These are phyloP conservation scores for Apostichopus leukothele DNA, from an alignment of 53 echinoderm and acorn worm genomes.

Conservation along the genomic window DNA sequence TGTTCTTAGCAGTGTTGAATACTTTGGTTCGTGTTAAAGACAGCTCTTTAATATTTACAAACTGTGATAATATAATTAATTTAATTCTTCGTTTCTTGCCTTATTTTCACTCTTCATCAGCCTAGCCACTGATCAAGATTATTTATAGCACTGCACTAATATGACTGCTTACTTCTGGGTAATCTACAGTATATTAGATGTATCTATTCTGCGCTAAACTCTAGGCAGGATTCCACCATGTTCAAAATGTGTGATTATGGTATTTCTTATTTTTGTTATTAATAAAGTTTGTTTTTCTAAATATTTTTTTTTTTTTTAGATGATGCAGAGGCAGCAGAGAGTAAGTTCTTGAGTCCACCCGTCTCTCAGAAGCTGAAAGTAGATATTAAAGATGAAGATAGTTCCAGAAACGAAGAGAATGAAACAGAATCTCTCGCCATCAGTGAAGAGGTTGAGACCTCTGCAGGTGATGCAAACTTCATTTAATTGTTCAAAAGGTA, in stretches of 20 bases:
- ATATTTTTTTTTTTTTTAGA: background rate
- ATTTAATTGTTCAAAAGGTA: background rate
- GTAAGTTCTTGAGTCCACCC: background rate
- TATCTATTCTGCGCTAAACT: no score
- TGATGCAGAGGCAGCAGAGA: constrained; percentile 25
- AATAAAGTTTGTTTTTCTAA: background rate
- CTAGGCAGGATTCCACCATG: no score
- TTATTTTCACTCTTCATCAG: no score
- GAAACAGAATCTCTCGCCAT: background rate
- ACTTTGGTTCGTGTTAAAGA: constrained; percentile 59
- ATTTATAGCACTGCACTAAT: no score
- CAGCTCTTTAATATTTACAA: no score
- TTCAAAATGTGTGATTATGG: background rate
- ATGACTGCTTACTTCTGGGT: no score
- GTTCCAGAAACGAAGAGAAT: background rate
- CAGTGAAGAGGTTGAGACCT: background rate
- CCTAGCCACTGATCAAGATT: no score
- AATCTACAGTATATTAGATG: no score
- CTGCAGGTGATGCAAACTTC: background rate
- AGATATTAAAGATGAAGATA: background rate
- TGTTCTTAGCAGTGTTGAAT: constrained; percentile 62
- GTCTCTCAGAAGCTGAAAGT: background rate
- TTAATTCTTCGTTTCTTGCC: no score
- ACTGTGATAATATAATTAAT: no score
- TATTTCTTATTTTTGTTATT: background rate